phyloP scores from a whole-genome alignment of 1,140 invertebrate species.

The Drosophila tsacasi region DNA sequence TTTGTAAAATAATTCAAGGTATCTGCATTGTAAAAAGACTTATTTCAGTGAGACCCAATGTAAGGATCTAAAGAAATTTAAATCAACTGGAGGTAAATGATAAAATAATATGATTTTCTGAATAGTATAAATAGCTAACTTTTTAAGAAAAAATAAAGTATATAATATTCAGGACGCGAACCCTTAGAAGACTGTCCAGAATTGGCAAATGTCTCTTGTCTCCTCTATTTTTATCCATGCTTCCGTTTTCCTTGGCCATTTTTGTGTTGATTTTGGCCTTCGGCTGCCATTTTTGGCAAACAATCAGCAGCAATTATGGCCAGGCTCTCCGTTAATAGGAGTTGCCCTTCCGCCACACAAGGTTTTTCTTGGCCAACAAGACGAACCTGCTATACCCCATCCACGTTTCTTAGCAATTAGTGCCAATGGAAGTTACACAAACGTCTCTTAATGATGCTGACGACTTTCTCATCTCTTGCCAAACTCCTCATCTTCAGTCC shows the following conservation, averaged over 20 bases:
- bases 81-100: background rate
- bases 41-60: slow-evolving; percentile 7
- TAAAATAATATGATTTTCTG: background rate
- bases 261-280: slow-evolving; percentile 30
- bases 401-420: slow-evolving; percentile 60
- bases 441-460: slow-evolving; percentile 64
- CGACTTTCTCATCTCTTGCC: slow-evolving; percentile 6
- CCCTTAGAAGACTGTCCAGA: background rate
- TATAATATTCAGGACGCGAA: background rate
- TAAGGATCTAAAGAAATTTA: background rate
- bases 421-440: slow-evolving; percentile 64
- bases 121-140: slow-evolving; percentile 14
- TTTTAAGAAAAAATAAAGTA: background rate
- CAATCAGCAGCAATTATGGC: slow-evolving; percentile 76
- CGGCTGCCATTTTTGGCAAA: slow-evolving; percentile 64
- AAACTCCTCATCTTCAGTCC: slow-evolving; percentile 2
- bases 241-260: slow-evolving; percentile 11
- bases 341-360: slow-evolving; percentile 14
- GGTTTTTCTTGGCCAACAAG: slow-evolving; percentile 9
- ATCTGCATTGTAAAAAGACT: slow-evolving; percentile 17
- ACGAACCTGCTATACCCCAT: slow-evolving; percentile 14
- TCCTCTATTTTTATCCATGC: background rate
- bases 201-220: slow-evolving; percentile 18
- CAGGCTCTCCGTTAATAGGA: slow-evolving; percentile 31
- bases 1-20: slow-evolving; percentile 28